Percentiles rank a stretch among this genome's conserved stretches.
Evolutionary conservation across 2,888 invertebrate species (phyloP).

Genomic region (Acronicta leporina): DNA sequence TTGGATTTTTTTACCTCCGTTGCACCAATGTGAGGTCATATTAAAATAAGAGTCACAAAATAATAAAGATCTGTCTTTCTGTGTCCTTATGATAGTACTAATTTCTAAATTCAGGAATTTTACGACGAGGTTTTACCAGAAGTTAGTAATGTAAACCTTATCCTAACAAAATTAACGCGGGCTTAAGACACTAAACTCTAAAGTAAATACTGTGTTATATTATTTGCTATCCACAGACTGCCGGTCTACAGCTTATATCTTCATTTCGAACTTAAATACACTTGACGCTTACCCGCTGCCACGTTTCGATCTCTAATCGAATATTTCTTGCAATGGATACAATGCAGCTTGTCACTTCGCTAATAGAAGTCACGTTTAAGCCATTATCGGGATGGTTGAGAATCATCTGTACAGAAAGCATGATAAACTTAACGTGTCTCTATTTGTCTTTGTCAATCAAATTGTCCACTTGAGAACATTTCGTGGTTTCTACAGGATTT

Average conservation of each 20-base stretch:
- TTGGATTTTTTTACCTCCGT: too few relatives aligned
- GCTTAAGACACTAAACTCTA: slow-evolving; percentile 9
- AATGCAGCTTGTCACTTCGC: slow-evolving; percentile 50
- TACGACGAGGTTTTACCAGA: background rate
- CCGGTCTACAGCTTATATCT: slow-evolving; percentile 25
- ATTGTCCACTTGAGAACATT: slow-evolving; percentile 44
- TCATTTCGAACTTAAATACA: slow-evolving; percentile 27
- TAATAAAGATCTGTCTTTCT: too few relatives aligned
- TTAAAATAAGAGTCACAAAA: too few relatives aligned
- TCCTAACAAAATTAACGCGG: background rate
- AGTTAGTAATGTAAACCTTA: background rate
- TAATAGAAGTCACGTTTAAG: slow-evolving; percentile 72
- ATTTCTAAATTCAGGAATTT: too few relatives aligned
- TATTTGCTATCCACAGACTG: slow-evolving; percentile 29
- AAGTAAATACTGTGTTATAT: slow-evolving; percentile 14
- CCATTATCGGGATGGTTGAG: slow-evolving; percentile 69
- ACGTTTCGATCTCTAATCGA: slow-evolving; percentile 49
- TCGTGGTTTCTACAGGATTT: slow-evolving; percentile 7
- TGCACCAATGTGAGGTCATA: too few relatives aligned
- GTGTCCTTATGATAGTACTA: background rate
- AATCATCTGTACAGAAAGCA: slow-evolving; percentile 59
- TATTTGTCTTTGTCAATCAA: slow-evolving; percentile 58
- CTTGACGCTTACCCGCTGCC: slow-evolving; percentile 22
- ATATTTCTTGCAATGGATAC: slow-evolving; percentile 44
- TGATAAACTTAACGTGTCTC: slow-evolving; percentile 51